Evolutionary conservation across 2,888 invertebrate genomes (phyloP).

Genomic region (Ophraella communa): DNA sequence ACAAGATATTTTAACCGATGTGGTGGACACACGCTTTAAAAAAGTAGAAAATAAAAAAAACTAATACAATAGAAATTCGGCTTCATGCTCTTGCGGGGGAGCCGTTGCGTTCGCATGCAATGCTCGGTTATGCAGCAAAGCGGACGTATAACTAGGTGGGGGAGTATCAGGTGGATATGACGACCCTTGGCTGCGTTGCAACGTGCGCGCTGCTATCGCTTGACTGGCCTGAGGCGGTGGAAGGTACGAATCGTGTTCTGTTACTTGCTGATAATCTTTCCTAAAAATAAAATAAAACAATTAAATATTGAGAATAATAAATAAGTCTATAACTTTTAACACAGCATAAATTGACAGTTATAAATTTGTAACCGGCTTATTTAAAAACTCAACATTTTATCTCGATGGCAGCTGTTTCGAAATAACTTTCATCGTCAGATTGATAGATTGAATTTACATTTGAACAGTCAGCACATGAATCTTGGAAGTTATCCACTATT

Average conservation of each 20-base stretch:
- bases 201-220: constrained; percentile 68
- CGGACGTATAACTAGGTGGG: constrained; percentile 68
- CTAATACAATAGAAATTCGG: constrained; percentile 54
- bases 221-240: constrained; percentile 68
- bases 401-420: too few relatives aligned
- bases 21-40: background rate
- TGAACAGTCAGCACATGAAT: too few relatives aligned
- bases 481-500: too few relatives aligned
- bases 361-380: too few relatives aligned
- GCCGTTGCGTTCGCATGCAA: constrained; percentile 50
- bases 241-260: constrained; percentile 84
- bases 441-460: too few relatives aligned
- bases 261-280: constrained; percentile 80
- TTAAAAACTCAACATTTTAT: too few relatives aligned
- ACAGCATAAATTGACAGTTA: too few relatives aligned
- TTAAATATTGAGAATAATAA: too few relatives aligned
- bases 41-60: constrained; percentile 46
- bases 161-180: constrained; percentile 67
- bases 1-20: background rate
- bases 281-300: constrained; percentile 58
- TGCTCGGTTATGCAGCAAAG: constrained; percentile 62
- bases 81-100: constrained; percentile 60
- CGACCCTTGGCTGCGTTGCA: constrained; percentile 75
- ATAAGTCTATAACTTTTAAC: too few relatives aligned
- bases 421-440: too few relatives aligned